Evolutionary conservation across 2,113 vertebrate genomes (phyloP).

Genomic region (Misgurnus mizolepis): DNA sequence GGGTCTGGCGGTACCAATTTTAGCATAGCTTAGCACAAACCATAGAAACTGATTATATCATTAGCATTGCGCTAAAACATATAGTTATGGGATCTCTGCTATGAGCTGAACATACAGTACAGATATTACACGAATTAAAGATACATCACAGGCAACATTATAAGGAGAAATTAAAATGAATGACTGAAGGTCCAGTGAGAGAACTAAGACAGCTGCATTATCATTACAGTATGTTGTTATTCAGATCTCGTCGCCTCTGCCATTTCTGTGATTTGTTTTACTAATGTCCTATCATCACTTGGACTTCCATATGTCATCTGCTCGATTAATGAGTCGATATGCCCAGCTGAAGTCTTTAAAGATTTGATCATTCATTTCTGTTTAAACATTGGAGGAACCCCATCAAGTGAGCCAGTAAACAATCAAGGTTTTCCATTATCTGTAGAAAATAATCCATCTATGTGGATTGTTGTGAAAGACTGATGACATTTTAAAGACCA

Average conservation of each 20-base stretch:
- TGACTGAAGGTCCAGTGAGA: constrained; percentile 11
- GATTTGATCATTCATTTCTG: constrained; percentile 22
- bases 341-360: constrained; percentile 18
- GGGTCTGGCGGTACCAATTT: too few relatives aligned
- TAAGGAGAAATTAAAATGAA: background rate
- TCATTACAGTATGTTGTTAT: constrained; percentile 20
- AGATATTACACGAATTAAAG: too few relatives aligned
- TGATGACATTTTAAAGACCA: constrained; percentile 71
- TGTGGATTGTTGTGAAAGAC: constrained; percentile 62
- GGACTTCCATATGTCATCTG: constrained; percentile 33
- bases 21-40: too few relatives aligned
- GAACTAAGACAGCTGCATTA: background rate
- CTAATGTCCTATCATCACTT: constrained; percentile 27
- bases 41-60: too few relatives aligned
- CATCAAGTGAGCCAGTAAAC: constrained; percentile 39
- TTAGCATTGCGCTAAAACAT: too few relatives aligned
- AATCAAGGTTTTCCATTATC: constrained; percentile 60
- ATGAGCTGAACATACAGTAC: too few relatives aligned
- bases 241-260: constrained; percentile 9
- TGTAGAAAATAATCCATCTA: constrained; percentile 63
- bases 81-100: too few relatives aligned
- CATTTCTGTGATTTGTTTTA: constrained; percentile 17
- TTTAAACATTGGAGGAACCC: constrained; percentile 5
- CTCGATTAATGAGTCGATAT: constrained; percentile 29
- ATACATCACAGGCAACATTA: background rate